phyloP scores from a whole-genome alignment of 2,797 vertebrate genomes.

The Sebastes alutus region DNA sequence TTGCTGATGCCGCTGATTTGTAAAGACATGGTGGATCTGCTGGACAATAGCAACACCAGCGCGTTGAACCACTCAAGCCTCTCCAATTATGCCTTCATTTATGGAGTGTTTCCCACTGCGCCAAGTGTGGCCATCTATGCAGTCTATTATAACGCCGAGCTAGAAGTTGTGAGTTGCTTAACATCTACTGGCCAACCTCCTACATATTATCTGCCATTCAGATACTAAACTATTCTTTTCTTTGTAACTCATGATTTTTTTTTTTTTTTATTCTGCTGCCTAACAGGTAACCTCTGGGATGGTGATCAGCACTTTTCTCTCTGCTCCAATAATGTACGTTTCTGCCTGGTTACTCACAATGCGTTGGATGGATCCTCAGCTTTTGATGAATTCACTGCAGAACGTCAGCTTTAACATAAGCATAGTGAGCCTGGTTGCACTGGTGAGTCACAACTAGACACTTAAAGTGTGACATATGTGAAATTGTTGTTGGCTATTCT shows the following conservation, averaged over 20 bases:
- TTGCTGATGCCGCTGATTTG: constrained; percentile 95
- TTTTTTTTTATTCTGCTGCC: constrained; percentile 5
- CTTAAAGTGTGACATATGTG: not conserved
- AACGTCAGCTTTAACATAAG: constrained; percentile 95
- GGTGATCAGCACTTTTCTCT: constrained; percentile 97
- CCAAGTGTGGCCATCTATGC: constrained; percentile 98
- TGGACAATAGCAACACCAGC: constrained; percentile 84
- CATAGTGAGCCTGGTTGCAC: constrained; percentile 90
- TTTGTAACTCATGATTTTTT: not conserved
- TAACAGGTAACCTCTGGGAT: constrained; percentile 94
- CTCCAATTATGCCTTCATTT: constrained; percentile 97
- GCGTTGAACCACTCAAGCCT: constrained; percentile 92
- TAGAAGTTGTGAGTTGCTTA: constrained; percentile 91
- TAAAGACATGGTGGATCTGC: constrained; percentile 94
- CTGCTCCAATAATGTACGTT: constrained; percentile 97
- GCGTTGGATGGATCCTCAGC: constrained; percentile 89
- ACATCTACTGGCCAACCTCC: not conserved
- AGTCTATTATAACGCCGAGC: constrained; percentile 95
- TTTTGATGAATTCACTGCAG: constrained; percentile 87
- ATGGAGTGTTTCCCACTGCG: constrained; percentile 95
- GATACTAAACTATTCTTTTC: not conserved
- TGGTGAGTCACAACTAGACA: constrained; percentile 84
- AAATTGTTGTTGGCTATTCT: not conserved
- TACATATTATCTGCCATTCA: not conserved
- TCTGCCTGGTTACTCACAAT: constrained; percentile 96